Base-by-base conservation (phyloP, 2,888 invertebrate species). In the Cyclophora albipunctata region DNA sequence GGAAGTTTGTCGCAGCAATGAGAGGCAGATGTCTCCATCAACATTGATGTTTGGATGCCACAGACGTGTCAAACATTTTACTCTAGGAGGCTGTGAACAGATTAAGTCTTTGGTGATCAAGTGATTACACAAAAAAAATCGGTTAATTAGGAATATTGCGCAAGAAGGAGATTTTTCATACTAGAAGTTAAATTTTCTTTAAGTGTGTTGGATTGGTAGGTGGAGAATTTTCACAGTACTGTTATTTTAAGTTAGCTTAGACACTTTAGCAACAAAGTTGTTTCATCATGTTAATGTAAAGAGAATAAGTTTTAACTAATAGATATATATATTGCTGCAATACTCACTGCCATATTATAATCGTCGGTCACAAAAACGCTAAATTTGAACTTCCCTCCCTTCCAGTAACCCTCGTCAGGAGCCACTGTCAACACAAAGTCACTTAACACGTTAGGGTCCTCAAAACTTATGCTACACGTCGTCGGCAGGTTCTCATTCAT, bases 21-120 rank as follows among this genome's bases (percentile, higher is more conserved):
- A 98, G 42, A 98, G 85, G 78, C 98, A 98, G 34, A 98, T 96
- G 67, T 96, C 96, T 7, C 98, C 98, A 59, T 95, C 94, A 65
- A 96, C 95, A 67, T 93, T 96, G 60, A 98, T 98, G 80, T 98
- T 98, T 4, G 98, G 98, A 87, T 98, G 98, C 97, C 98, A 98
- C 45, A 98, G 84, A 73, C 93, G 92, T n/a, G 98, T 98, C 55
- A 92, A 75, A 78, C 98, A 98, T 79, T 94, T 95, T 3, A 98
- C 98, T 85, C 91, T 91, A 7, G 98, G 98, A 48, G 98, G 98
- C 96, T 97, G 80, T 51, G 91, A 20, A 20, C 20, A 20, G 20
- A 20, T 20, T n/a, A n/a, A n/a, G n/a, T n/a, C n/a, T n/a, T n/a
- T 20, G 20, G 20, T 20, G 20, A 91, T 7, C 20, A 42, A 42